phyloP scores from a whole-genome alignment of 2,888 invertebrate genomes.

The Orchesella flavescens region DNA sequence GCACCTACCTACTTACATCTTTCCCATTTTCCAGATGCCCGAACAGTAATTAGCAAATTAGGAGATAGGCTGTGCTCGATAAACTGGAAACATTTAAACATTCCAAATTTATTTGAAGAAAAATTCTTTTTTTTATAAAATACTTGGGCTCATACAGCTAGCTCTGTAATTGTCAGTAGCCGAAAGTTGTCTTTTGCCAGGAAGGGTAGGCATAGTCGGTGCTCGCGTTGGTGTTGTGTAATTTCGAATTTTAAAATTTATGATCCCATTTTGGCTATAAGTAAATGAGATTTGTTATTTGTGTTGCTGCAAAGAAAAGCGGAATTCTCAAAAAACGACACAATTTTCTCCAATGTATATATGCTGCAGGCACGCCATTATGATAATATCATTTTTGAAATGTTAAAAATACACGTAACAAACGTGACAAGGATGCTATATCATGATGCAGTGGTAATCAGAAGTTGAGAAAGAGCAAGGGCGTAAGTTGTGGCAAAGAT shows the following conservation, averaged over 20 bases:
- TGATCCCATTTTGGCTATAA: not conserved
- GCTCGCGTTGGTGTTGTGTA: no score
- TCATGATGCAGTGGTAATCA: slow-evolving; percentile 1
- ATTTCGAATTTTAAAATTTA: not conserved
- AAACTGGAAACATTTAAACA: not conserved
- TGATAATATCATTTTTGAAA: slow-evolving; percentile 52
- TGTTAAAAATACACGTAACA: slow-evolving; percentile 43
- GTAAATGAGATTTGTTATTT: not conserved
- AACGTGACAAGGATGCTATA: slow-evolving; percentile 46
- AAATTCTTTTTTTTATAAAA: no score
- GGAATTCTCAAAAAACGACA: slow-evolving; percentile 3
- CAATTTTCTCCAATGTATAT: slow-evolving; percentile 21
- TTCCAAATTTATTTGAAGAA: not conserved
- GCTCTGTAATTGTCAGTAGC: no score
- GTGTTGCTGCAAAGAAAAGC: not conserved
- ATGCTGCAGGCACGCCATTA: slow-evolving; percentile 43
- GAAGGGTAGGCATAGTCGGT: no score
- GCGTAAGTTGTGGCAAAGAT: slow-evolving; percentile 24
- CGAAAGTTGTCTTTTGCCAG: no score
- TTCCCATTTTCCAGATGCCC: not conserved
- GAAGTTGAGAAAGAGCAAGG: not conserved
- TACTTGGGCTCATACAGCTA: no score
- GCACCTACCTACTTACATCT: slow-evolving; percentile 33
- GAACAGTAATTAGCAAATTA: not conserved
- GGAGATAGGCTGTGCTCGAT: not conserved